Conservation (phyloP, 2,888 invertebrate genomes). For the Dorcus hopei region DNA sequence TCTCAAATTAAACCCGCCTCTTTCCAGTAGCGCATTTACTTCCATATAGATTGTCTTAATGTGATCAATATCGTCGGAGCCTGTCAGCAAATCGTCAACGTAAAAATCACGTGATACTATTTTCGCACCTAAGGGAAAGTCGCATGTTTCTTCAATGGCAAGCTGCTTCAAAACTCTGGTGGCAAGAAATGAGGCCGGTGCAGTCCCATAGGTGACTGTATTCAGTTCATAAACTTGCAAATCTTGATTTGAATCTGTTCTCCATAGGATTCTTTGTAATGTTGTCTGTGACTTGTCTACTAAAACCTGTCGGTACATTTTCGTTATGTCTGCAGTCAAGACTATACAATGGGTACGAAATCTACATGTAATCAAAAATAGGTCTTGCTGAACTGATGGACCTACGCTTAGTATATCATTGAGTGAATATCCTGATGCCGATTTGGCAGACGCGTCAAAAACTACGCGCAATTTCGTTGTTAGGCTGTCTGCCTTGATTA, state of each 20-base stretch:
- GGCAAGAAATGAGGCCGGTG: not conserved
- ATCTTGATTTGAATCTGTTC: not conserved
- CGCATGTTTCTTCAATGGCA: not conserved
- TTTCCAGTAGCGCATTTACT: not conserved
- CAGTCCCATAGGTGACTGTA: not conserved
- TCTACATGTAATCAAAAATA: conserved; percentile 3
- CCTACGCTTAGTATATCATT: conserved; percentile 4
- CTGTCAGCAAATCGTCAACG: conserved; percentile 1
- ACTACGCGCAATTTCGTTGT: not conserved
- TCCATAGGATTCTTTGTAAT: not conserved
- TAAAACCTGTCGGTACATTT: conserved; percentile 1
- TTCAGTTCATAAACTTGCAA: not conserved
- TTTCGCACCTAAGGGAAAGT: not conserved
- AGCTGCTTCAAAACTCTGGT: conserved; percentile 1
- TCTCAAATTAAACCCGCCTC: not conserved
- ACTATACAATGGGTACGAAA: conserved; percentile 1
- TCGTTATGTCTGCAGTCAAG: not conserved
- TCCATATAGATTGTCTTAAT: not conserved
- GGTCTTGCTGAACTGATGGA: not conserved
- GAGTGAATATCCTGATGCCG: conserved; percentile 3
- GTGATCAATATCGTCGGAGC: not conserved
- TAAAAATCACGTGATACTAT: not conserved
- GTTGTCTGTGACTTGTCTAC: not conserved
- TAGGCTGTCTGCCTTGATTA: not conserved
- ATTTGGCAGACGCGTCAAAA: conserved; percentile 6